phyloP scores from a whole-genome alignment of 1,140 invertebrate species.

The Globodera rostochiensis region DNA sequence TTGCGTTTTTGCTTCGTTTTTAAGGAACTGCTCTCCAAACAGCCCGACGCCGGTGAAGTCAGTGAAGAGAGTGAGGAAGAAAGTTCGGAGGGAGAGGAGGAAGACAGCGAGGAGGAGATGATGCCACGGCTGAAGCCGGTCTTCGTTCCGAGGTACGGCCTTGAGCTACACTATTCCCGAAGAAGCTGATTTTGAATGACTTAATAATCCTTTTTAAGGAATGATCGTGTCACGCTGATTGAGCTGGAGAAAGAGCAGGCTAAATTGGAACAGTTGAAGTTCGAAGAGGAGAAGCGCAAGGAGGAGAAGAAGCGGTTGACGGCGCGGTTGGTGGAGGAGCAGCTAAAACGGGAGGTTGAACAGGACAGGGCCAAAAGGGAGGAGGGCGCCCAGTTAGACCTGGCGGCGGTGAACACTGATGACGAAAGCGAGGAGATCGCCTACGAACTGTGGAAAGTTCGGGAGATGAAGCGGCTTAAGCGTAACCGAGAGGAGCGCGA shows the following conservation, averaged over 20 bases:
- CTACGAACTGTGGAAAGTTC: slow-evolving; percentile 94
- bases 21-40: slow-evolving; percentile 69
- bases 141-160: slow-evolving; percentile 80
- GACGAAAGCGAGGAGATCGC: slow-evolving; percentile 93
- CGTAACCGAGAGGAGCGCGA: slow-evolving; percentile 91
- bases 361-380: slow-evolving; percentile 69
- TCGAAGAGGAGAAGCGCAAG: slow-evolving; percentile 77
- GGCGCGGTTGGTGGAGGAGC: slow-evolving; percentile 78
- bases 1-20: slow-evolving; percentile 1
- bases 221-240: slow-evolving; percentile 88
- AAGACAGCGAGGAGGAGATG: slow-evolving; percentile 76
- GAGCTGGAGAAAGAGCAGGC: slow-evolving; percentile 86
- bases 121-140: slow-evolving; percentile 89
- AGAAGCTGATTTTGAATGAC: slow-evolving; percentile 13
- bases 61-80: slow-evolving; percentile 74
- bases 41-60: slow-evolving; percentile 73
- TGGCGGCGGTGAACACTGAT: slow-evolving; percentile 90
- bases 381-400: slow-evolving; percentile 59
- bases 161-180: neutral
- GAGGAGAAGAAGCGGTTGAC: slow-evolving; percentile 83
- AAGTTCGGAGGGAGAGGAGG: slow-evolving; percentile 76
- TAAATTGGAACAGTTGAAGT: slow-evolving; percentile 80
- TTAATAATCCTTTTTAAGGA: slow-evolving; percentile 64
- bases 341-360: slow-evolving; percentile 72
- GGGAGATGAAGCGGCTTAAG: slow-evolving; percentile 93